Evolutionary conservation across 2,797 vertebrate species (phyloP).

Genomic region (Sylvilagus floridanus): DNA sequence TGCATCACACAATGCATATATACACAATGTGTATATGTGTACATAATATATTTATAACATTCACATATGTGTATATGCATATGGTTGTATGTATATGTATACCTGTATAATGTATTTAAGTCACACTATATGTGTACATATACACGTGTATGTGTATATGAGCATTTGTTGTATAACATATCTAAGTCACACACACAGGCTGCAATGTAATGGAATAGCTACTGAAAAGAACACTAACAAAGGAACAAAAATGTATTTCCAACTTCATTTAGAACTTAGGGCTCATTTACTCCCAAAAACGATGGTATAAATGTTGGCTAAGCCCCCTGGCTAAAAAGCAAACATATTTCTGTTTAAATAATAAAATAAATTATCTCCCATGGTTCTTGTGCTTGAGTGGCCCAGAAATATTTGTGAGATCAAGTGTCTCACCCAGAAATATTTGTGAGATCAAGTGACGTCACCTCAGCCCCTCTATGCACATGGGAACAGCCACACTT

Average conservation of each 20-base stretch:
- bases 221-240: background rate
- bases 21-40: background rate
- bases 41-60: no score
- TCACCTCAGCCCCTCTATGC: background rate
- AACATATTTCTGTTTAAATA: background rate
- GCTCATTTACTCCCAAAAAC: slow-evolving; percentile 33
- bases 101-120: no score
- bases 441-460: background rate
- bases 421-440: background rate
- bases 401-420: background rate
- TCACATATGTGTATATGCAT: no score
- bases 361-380: background rate
- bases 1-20: no score
- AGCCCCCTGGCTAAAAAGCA: background rate
- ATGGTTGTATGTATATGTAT: no score
- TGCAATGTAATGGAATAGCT: background rate
- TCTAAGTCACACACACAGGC: background rate
- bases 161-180: background rate
- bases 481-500: background rate
- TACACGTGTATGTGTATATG: no score
- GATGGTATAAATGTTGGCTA: background rate
- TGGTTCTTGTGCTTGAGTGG: background rate
- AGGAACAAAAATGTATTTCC: background rate
- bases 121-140: no score
- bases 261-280: background rate